phyloP scores from a whole-genome alignment of 2,797 vertebrate species.

The Serranus cabrilla region DNA sequence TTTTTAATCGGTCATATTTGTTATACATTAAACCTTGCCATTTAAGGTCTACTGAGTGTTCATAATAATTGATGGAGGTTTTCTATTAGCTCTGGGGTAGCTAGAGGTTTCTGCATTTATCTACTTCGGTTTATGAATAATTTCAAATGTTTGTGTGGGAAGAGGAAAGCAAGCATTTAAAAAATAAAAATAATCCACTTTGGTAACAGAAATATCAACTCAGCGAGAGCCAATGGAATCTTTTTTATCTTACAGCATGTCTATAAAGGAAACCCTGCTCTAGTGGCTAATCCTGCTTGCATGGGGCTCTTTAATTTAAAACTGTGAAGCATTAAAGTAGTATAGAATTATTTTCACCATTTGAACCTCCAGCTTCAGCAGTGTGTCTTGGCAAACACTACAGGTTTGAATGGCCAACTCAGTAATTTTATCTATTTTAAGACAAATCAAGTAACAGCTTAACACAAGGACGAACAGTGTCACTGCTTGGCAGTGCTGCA shows the following conservation, averaged over 20 bases:
- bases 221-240: conserved; percentile 19
- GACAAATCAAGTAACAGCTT: conserved; percentile 51
- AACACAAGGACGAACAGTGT: conserved; percentile 54
- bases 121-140: conserved; percentile 1
- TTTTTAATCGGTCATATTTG: not conserved
- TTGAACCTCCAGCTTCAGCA: conserved; percentile 23
- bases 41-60: conserved; percentile 1
- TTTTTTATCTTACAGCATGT: conserved; percentile 40
- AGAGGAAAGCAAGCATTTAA: conserved; percentile 4
- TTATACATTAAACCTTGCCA: not conserved
- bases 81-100: not conserved
- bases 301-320: conserved; percentile 42
- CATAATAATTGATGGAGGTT: not conserved
- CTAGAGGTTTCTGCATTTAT: not conserved
- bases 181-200: conserved; percentile 25
- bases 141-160: conserved; percentile 31
- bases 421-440: conserved; percentile 53
- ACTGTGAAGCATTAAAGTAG: conserved; percentile 29
- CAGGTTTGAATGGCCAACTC: conserved; percentile 28
- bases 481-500: conserved; percentile 33
- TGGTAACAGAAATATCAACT: conserved; percentile 32
- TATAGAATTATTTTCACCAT: conserved; percentile 51
- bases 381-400: conserved; percentile 36
- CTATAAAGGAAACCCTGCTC: conserved; percentile 19
- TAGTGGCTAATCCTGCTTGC: conserved; percentile 36